Conservation (phyloP, 1,140 invertebrate genomes). For the Holcopasites calliopsidis region DNA sequence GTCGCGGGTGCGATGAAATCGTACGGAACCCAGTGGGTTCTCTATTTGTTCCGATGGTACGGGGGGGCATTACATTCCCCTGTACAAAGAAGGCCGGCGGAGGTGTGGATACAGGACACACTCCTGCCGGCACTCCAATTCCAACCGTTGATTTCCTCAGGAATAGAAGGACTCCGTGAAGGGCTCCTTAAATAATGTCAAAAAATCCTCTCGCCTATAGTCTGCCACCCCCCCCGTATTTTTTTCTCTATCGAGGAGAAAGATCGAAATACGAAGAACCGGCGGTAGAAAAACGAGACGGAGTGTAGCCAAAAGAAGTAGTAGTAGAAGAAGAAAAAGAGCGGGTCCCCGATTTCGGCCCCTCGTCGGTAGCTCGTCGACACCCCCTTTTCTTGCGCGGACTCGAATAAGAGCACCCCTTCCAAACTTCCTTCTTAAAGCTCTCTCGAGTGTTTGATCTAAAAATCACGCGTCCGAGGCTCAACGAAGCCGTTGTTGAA, state of each 20-base stretch:
- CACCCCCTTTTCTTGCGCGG: constrained; percentile 45
- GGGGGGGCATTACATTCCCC: constrained; percentile 53
- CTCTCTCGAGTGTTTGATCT: constrained; percentile 69
- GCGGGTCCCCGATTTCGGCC: constrained; percentile 37
- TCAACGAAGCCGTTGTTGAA: constrained; percentile 60
- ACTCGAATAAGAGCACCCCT: constrained; percentile 51
- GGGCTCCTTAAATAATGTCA: constrained; percentile 65
- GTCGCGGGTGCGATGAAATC: constrained; percentile 8
- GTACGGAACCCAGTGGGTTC: constrained; percentile 7
- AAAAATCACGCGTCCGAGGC: constrained; percentile 61
- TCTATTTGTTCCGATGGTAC: constrained; percentile 54
- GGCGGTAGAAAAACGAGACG: neutral
- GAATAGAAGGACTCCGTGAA: constrained; percentile 48
- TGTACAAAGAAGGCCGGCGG: neutral
- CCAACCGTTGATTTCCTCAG: constrained; percentile 65
- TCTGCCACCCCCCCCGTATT: neutral
- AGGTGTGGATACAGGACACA: constrained; percentile 38
- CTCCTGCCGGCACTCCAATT: constrained; percentile 57
- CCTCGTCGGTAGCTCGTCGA: constrained; percentile 50
- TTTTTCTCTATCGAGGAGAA: neutral
- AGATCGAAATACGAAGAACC: constrained; percentile 19
- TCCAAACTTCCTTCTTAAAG: constrained; percentile 62
- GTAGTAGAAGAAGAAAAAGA: neutral
- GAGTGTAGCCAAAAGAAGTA: neutral
- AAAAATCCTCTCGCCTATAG: constrained; percentile 56